These are phyloP conservation scores for Albula glossodonta DNA, from an alignment of 2,113 vertebrate species.

Conservation along the genomic window DNA sequence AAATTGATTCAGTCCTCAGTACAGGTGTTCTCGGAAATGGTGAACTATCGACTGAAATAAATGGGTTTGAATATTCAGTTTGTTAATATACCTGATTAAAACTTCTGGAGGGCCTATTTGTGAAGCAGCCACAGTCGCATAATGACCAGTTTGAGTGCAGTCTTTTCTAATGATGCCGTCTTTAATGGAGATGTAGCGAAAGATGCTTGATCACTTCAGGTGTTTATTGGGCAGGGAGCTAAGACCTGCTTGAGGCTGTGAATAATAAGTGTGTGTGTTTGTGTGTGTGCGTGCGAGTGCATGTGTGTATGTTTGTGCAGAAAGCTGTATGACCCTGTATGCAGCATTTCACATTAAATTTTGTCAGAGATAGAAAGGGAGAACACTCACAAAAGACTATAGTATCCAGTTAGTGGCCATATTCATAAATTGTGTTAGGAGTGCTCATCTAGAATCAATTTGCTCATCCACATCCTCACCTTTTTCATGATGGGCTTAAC, in stretches of 20 bases:
- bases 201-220: background rate
- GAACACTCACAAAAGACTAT: no score
- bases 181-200: background rate
- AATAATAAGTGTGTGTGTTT: background rate
- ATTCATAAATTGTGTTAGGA: no score
- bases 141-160: conserved; percentile 12
- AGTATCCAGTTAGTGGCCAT: no score
- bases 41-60: conserved; percentile 18
- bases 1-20: background rate
- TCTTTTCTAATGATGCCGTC: background rate
- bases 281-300: background rate
- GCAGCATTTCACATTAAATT: background rate
- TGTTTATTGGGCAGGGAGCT: background rate
- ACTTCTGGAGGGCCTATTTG: background rate
- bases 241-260: background rate
- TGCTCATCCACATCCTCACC: no score
- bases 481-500: no score
- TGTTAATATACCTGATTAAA: conserved; percentile 13
- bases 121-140: background rate
- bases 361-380: background rate
- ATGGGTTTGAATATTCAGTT: conserved; percentile 10
- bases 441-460: no score
- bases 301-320: background rate
- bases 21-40: conserved; percentile 11
- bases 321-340: background rate